Evolutionary conservation across 2,888 invertebrate species (phyloP).

Genomic region (Sylvicola fuscatus): DNA sequence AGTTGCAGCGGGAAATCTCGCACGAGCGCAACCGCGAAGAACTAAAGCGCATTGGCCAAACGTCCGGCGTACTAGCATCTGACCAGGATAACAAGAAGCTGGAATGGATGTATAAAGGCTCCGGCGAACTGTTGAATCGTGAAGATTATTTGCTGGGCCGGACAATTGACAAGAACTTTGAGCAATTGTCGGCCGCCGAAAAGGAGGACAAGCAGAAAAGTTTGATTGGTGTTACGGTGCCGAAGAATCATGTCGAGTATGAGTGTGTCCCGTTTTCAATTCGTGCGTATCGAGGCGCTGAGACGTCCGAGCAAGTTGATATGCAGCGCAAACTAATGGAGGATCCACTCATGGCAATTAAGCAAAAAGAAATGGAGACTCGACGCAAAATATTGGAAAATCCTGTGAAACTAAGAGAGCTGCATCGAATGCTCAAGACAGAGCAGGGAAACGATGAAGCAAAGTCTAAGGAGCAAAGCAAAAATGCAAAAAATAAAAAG

Average conservation of each 20-base stretch:
- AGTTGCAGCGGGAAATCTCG: slow-evolving; percentile 43
- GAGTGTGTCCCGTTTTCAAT: slow-evolving; percentile 61
- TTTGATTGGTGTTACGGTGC: slow-evolving; percentile 21
- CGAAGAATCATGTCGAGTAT: slow-evolving; percentile 47
- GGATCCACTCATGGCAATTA: slow-evolving; percentile 79
- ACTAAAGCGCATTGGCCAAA: slow-evolving; percentile 36
- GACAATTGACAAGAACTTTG: slow-evolving; percentile 59
- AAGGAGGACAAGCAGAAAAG: slow-evolving; percentile 18
- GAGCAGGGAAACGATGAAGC: slow-evolving; percentile 23
- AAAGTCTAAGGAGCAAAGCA: neutral
- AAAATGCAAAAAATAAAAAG: slow-evolving; percentile 11
- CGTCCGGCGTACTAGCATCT: slow-evolving; percentile 27
- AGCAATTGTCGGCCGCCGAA: slow-evolving; percentile 37
- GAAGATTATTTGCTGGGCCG: slow-evolving; percentile 81
- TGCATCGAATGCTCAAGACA: slow-evolving; percentile 54
- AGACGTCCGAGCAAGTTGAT: slow-evolving; percentile 53
- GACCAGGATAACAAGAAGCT: slow-evolving; percentile 35
- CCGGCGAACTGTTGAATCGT: slow-evolving; percentile 31
- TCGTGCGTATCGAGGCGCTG: slow-evolving; percentile 24
- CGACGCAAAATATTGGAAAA: slow-evolving; percentile 70
- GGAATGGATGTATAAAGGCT: slow-evolving; percentile 75
- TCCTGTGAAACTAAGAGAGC: slow-evolving; percentile 72
- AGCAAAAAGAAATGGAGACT: slow-evolving; percentile 75
- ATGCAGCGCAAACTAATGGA: slow-evolving; percentile 75
- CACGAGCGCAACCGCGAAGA: slow-evolving; percentile 44